These are phyloP conservation scores for Ips typographus DNA, from an alignment of 1,140 invertebrate species.

Conservation along the genomic window DNA sequence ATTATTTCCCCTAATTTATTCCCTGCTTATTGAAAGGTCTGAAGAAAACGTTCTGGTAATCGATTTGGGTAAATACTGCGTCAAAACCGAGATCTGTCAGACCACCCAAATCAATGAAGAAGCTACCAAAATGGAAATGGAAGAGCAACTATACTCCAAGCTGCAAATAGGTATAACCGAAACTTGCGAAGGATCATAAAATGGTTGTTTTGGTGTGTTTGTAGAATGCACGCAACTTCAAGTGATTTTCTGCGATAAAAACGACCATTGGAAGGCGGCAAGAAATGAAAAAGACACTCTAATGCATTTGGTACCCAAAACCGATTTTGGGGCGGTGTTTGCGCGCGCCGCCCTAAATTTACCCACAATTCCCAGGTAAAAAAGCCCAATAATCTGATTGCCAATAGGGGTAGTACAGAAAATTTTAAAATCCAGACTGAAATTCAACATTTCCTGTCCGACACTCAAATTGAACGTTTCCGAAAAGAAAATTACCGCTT, in stretches of 20 bases:
- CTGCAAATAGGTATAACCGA: constrained; percentile 58
- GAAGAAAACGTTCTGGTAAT: constrained; percentile 71
- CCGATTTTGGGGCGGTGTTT: constrained; percentile 41
- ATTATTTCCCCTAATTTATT: not conserved
- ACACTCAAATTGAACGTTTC: constrained; percentile 78
- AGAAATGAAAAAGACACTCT: constrained; percentile 72
- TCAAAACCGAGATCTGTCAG: constrained; percentile 76
- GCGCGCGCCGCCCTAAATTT: constrained; percentile 42
- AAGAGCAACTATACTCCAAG: constrained; percentile 78
- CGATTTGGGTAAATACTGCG: constrained; percentile 70
- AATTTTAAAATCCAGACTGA: constrained; percentile 61
- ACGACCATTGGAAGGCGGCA: constrained; percentile 75
- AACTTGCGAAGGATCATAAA: not conserved
- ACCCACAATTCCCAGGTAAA: constrained; percentile 45
- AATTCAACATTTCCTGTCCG: constrained; percentile 72
- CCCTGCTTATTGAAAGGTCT: constrained; percentile 17
- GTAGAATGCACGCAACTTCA: constrained; percentile 67
- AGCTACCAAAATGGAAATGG: constrained; percentile 79
- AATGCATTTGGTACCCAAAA: constrained; percentile 73
- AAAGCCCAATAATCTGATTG: not conserved
- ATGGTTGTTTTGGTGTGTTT: constrained; percentile 1
- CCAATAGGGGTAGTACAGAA: constrained; percentile 2
- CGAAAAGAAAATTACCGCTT: constrained; percentile 66
- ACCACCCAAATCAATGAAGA: constrained; percentile 68
- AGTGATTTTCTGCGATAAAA: constrained; percentile 62